phyloP scores from a whole-genome alignment of 2,797 vertebrate genomes.

The Amblyopsis hoosieri region DNA sequence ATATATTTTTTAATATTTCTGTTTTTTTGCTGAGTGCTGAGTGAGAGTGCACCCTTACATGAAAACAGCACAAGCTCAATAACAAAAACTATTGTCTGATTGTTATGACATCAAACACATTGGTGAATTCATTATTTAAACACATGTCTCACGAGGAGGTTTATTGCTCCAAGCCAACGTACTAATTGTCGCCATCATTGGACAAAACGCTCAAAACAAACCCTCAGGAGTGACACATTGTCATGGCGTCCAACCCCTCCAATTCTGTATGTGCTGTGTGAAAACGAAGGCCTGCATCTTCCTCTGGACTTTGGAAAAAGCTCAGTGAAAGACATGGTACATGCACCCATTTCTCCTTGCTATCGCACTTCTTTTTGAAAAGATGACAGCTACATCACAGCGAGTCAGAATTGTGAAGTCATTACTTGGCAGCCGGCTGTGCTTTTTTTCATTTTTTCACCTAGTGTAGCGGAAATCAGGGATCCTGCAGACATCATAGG shows the following conservation, averaged over 20 bases:
- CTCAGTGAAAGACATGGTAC: slow-evolving; percentile 75
- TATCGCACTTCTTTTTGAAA: slow-evolving; percentile 76
- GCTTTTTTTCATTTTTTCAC: slow-evolving; percentile 45
- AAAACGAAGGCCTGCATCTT: slow-evolving; percentile 69
- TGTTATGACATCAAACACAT: background rate
- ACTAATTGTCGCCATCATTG: no score
- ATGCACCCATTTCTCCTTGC: slow-evolving; percentile 75
- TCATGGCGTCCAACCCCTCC: no score
- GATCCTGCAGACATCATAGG: slow-evolving; percentile 77
- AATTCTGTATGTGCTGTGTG: slow-evolving; percentile 20
- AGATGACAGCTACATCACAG: slow-evolving; percentile 82
- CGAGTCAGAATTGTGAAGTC: slow-evolving; percentile 76
- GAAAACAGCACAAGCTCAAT: no score
- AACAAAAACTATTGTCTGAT: background rate
- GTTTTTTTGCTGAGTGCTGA: no score
- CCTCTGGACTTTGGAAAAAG: slow-evolving; percentile 72
- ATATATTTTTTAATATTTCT: no score
- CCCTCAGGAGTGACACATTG: no score
- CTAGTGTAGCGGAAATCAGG: slow-evolving; percentile 69
- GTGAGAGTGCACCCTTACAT: no score
- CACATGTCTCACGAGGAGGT: no score
- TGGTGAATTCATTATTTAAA: no score
- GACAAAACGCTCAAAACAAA: no score
- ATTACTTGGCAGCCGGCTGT: slow-evolving; percentile 73
- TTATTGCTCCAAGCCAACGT: no score